These are phyloP conservation scores for Ctenodactylus gundi DNA, from an alignment of 2,113 vertebrate species.

Conservation along the genomic window DNA sequence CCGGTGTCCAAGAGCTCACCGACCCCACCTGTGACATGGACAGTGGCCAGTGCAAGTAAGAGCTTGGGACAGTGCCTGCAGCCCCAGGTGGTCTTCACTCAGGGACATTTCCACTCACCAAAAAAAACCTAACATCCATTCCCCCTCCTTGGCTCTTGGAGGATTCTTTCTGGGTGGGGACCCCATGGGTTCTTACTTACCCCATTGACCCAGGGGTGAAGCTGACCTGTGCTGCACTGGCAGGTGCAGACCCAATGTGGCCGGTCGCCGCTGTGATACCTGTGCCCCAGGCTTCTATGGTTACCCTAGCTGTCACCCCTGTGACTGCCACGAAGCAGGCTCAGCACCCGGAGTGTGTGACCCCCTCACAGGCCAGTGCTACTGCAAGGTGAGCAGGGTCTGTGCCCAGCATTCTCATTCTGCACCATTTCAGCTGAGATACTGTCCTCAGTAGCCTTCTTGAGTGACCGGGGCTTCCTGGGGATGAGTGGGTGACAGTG, in stretches of 20 bases:
- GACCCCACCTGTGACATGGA: constrained; percentile 88
- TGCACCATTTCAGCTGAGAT: accelerated
- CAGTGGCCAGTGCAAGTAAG: constrained; percentile 96
- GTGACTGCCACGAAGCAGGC: constrained; percentile 92
- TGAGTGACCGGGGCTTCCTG: neutral
- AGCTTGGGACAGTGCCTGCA: accelerated
- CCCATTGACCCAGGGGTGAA: accelerated
- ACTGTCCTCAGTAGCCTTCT: accelerated
- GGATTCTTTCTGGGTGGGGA: neutral
- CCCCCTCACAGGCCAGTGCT: constrained; percentile 89
- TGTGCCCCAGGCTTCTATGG: constrained; percentile 92
- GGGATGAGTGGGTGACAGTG: accelerated
- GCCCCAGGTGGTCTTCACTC: accelerated
- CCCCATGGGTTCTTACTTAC: accelerated
- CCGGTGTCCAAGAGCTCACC: constrained; percentile 84
- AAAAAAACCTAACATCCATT: accelerated
- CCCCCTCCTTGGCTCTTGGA: neutral
- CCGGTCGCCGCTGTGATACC: constrained; percentile 92
- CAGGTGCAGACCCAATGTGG: constrained; percentile 94
- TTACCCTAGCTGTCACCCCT: constrained; percentile 91
- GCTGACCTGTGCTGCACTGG: neutral
- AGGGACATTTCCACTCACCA: neutral
- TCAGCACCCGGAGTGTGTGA: constrained; percentile 88
- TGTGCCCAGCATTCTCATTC: accelerated
- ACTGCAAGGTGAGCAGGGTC: constrained; percentile 90